phyloP scores from a whole-genome alignment of 2,888 invertebrate genomes.

The Conchocele bisecta region DNA sequence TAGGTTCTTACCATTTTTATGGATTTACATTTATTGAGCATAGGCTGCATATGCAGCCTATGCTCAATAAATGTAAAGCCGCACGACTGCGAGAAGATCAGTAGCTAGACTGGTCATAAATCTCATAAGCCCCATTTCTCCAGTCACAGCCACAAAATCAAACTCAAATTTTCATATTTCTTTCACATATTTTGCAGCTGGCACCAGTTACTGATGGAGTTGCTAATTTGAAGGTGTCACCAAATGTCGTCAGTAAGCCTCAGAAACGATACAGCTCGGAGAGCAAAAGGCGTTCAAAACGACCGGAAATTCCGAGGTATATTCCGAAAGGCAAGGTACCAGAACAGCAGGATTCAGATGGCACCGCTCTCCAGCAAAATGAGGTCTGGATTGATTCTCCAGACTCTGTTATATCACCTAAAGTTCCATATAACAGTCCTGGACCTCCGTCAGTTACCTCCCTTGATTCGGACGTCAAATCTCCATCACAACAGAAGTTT shows the following conservation, averaged over 20 bases:
- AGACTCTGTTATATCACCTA: too few relatives aligned
- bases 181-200: constrained; percentile 44
- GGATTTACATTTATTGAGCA: too few relatives aligned
- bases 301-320: constrained; percentile 75
- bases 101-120: too few relatives aligned
- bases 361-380: constrained; percentile 39
- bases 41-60: too few relatives aligned
- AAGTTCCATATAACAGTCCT: too few relatives aligned
- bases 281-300: constrained; percentile 49
- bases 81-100: too few relatives aligned
- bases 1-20: too few relatives aligned
- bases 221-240: constrained; percentile 30
- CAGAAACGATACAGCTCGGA: constrained; percentile 28
- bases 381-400: constrained; percentile 41
- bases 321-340: constrained; percentile 70
- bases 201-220: constrained; percentile 34
- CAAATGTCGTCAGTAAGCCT: constrained; percentile 16
- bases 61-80: too few relatives aligned
- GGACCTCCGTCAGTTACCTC: constrained; percentile 17
- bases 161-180: too few relatives aligned
- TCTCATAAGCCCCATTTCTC: too few relatives aligned
- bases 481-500: constrained; percentile 48
- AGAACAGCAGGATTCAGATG: constrained; percentile 58
- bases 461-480: constrained; percentile 1
- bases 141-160: too few relatives aligned